Base-by-base conservation (phyloP, 2,113 vertebrate genomes). In the Lamprotornis superbus region DNA sequence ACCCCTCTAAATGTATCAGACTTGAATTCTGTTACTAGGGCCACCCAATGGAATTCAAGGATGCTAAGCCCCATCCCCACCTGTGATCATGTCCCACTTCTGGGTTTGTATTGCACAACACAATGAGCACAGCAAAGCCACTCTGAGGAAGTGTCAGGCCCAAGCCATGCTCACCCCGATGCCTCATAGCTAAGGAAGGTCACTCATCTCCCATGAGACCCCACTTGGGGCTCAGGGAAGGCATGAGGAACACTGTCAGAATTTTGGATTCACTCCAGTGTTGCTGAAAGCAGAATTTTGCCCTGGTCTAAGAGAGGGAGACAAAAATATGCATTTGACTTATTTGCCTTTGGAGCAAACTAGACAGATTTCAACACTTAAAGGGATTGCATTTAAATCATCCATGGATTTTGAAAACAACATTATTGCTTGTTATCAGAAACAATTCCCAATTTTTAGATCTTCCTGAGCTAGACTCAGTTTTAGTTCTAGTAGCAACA, bases 341-440 rank as follows among this genome's bases (percentile, higher is more conserved):
- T 90, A 81, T 74, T 91, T 96, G 82, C 49, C 60, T 86, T 88
- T 86, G 79, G 88, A 94, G 25, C 1, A 3, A 86, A 83, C 82
- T 56, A 93, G 89, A 90, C 76, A 88, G 82, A 86, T 95, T 94
- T 88, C 94, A 96, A 10, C 90, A 90, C 78, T 95, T 95, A 83
- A 63, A 80, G 55, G 64, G 64, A 94, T 96, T 95, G 82, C 64
- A 93, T 93, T 95, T 93, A 95, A 88, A 96, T 93, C 71, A 86
- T 88, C 60, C 37, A 52, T 35, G 73, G 71, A 87, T 93, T 95
- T 92, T 89, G 89, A 92, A 94, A 96, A 94, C 79, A 90, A 88
- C 40, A 68, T 86, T 94, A 90, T 83, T 94, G 76, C 92, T 88
- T 78, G 56, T 56, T 93, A 95, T 96, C 95, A 91, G 75, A 95